A percentile compares a stretch with the other conserved stretches of the same genome.
Conservation (phyloP, 2,113 vertebrate genomes). For the Podarcis raffonei region DNA sequence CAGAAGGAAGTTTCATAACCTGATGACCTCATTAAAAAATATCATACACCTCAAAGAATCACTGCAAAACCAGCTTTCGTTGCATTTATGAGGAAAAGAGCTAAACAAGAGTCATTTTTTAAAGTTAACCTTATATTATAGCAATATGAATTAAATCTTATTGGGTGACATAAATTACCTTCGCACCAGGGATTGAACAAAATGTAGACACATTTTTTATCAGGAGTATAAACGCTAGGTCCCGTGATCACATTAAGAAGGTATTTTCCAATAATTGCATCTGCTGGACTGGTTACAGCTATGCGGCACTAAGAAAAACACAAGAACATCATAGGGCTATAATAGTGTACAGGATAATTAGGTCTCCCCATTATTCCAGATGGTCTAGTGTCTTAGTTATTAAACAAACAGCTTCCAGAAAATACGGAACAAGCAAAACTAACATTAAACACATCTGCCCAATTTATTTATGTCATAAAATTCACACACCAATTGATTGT, state of each 20-base stretch:
- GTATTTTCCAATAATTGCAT: constrained; percentile 68
- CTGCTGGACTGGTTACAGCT: constrained; percentile 53
- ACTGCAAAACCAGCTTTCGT: background rate
- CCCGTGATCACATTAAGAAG: constrained; percentile 51
- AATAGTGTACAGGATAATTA: background rate
- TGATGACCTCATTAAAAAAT: background rate
- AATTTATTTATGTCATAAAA: no score
- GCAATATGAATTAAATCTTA: fast-evolving
- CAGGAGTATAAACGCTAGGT: constrained; percentile 15
- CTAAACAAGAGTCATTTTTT: background rate
- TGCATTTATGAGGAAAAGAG: background rate
- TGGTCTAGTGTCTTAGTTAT: background rate
- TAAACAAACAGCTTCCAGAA: no score
- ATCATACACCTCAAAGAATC: background rate
- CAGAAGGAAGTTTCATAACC: background rate
- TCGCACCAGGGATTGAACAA: constrained; percentile 78
- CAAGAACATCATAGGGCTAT: background rate
- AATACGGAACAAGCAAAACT: no score
- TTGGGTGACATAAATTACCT: constrained; percentile 55
- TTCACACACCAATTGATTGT: no score
- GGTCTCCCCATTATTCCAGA: background rate
- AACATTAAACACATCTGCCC: no score
- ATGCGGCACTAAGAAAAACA: constrained; percentile 62
- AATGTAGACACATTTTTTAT: constrained; percentile 52
- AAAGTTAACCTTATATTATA: background rate